These are phyloP conservation scores for Pseudomyrmex gracilis DNA, from an alignment of 1,140 invertebrate genomes.

Conservation along the genomic window DNA sequence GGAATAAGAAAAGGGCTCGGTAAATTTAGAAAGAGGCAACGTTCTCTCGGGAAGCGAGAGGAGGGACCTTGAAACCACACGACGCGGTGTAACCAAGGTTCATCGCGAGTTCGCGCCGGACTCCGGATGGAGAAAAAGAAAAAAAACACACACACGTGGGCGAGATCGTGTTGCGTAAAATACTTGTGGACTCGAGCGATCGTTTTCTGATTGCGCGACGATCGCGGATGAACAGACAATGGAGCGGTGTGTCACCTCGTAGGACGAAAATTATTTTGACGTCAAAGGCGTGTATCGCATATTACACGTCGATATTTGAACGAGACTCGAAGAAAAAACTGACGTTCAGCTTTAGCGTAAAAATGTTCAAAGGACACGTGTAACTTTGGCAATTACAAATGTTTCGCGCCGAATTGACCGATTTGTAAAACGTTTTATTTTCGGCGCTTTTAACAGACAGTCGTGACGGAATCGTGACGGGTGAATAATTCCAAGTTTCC, in stretches of 20 bases:
- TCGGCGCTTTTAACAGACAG: slow-evolving; percentile 28
- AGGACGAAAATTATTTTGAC: slow-evolving; percentile 3
- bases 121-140: not conserved
- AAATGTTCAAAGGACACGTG: not conserved
- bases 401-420: not conserved
- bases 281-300: not conserved
- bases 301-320: not conserved
- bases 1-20: slow-evolving; percentile 5
- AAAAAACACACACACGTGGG: slow-evolving; percentile 63
- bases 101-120: slow-evolving; percentile 20
- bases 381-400: not conserved
- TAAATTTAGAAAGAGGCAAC: slow-evolving; percentile 46
- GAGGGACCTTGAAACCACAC: slow-evolving; percentile 49
- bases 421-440: slow-evolving; percentile 50
- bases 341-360: too few relatives aligned
- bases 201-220: slow-evolving; percentile 32
- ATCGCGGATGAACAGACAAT: slow-evolving; percentile 28
- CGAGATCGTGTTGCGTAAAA: slow-evolving; percentile 50
- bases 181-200: not conserved
- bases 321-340: too few relatives aligned
- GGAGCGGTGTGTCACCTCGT: not conserved
- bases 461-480: not conserved
- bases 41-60: slow-evolving; percentile 14
- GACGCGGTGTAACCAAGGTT: slow-evolving; percentile 20
- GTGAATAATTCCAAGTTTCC: slow-evolving; percentile 42